These are phyloP conservation scores for Euwallacea fornicatus DNA, from an alignment of 1,140 invertebrate genomes.

Conservation along the genomic window DNA sequence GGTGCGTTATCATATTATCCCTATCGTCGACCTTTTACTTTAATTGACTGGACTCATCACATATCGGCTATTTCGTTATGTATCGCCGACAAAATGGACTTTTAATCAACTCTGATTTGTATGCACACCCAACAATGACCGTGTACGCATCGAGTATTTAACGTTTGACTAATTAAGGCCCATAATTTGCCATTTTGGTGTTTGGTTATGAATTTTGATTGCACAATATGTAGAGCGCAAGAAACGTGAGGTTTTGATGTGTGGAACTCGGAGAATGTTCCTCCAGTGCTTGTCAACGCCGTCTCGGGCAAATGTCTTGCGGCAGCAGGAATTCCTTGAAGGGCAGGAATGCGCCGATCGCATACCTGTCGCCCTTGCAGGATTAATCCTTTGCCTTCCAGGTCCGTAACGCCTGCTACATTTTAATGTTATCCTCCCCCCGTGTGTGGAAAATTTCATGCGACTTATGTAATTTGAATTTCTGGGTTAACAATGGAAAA, in stretches of 20 bases:
- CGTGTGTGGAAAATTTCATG: slow-evolving; percentile 4
- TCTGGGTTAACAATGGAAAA: slow-evolving; percentile 6
- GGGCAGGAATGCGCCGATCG: slow-evolving; percentile 49
- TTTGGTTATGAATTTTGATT: too few relatives aligned
- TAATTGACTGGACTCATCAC: slow-evolving; percentile 45
- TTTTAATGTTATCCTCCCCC: slow-evolving; percentile 21
- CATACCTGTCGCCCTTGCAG: slow-evolving; percentile 48
- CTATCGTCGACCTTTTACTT: slow-evolving; percentile 43
- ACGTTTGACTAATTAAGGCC: slow-evolving; percentile 31
- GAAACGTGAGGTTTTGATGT: slow-evolving; percentile 45
- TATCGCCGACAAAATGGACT: slow-evolving; percentile 32
- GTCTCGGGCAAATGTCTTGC: slow-evolving; percentile 49
- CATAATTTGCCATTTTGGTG: slow-evolving; percentile 14
- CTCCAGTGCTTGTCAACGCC: slow-evolving; percentile 40
- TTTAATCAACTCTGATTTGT: slow-evolving; percentile 38
- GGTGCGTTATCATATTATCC: slow-evolving; percentile 44
- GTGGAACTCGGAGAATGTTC: slow-evolving; percentile 51
- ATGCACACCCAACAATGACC: slow-evolving; percentile 15
- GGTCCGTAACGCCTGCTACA: slow-evolving; percentile 14
- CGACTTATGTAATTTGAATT: slow-evolving; percentile 2
- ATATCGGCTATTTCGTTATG: slow-evolving; percentile 33
- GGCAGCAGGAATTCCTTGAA: slow-evolving; percentile 46
- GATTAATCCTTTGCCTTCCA: slow-evolving; percentile 33
- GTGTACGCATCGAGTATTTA: slow-evolving; percentile 25
- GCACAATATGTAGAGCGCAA: neutral